These are phyloP conservation scores for Hermaeophaga mercurialis DNA, from an alignment of 2,888 invertebrate genomes.

Conservation along the genomic window DNA sequence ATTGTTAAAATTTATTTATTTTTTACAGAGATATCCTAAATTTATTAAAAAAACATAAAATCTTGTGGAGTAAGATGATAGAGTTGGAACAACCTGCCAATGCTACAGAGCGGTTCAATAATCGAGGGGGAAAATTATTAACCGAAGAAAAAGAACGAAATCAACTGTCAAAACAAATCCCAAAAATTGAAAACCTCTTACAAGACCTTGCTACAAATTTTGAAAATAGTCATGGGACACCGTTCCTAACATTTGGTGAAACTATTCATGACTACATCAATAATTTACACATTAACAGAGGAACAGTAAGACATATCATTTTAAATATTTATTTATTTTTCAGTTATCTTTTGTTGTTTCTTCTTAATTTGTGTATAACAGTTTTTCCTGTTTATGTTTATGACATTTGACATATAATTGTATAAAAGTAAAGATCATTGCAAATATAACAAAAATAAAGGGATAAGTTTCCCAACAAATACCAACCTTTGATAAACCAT, in stretches of 20 bases:
- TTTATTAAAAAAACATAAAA: constrained; percentile 68
- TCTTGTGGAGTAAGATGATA: constrained; percentile 76
- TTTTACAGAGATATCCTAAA: constrained; percentile 71
- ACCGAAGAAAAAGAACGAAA: constrained; percentile 89
- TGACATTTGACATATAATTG: too few relatives aligned
- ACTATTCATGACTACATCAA: constrained; percentile 67
- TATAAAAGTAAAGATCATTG: too few relatives aligned
- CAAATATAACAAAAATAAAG: too few relatives aligned
- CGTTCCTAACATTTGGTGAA: constrained; percentile 69
- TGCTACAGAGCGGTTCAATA: constrained; percentile 83
- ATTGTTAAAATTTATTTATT: too few relatives aligned
- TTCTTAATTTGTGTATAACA: background rate
- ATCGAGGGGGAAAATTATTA: constrained; percentile 84
- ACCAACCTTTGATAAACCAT: too few relatives aligned
- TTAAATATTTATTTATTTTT: constrained; percentile 4
- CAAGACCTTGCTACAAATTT: constrained; percentile 62
- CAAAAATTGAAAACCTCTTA: constrained; percentile 74
- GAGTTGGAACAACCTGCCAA: constrained; percentile 76
- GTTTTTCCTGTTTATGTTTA: background rate
- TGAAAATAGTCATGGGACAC: constrained; percentile 60
- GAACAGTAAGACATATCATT: constrained; percentile 53
- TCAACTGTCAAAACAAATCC: constrained; percentile 70
- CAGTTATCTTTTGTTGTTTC: too few relatives aligned
- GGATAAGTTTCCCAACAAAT: too few relatives aligned
- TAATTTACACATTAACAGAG: constrained; percentile 66